phyloP scores from a whole-genome alignment of 1,140 invertebrate genomes.

The Eubasilissa regina region DNA sequence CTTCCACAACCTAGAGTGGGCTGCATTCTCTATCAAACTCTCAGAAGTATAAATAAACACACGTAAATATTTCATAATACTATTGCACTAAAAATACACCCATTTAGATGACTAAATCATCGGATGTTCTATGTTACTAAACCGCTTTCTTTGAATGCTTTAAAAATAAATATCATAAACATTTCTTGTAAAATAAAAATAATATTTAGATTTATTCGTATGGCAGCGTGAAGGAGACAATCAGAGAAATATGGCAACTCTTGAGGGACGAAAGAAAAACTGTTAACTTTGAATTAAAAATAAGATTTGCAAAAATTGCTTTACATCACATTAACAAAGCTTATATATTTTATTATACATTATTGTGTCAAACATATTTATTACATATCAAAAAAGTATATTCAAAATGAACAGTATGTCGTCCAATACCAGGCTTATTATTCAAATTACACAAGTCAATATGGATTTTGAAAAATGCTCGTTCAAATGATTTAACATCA shows the following conservation, averaged over 20 bases:
- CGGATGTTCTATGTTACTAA: background rate
- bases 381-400: no score
- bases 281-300: background rate
- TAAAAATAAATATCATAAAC: background rate
- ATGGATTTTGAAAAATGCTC: no score
- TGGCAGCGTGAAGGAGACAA: constrained; percentile 30
- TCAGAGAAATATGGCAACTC: constrained; percentile 20
- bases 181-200: constrained; percentile 8
- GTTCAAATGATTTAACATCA: no score
- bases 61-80: constrained; percentile 32
- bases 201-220: constrained; percentile 30
- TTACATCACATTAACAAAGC: no score
- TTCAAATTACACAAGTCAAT: no score
- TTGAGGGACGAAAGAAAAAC: no score
- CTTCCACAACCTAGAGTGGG: background rate
- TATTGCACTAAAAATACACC: constrained; percentile 31
- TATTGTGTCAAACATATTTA: no score
- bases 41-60: constrained; percentile 2
- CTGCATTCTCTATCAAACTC: background rate
- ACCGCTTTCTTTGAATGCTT: constrained; percentile 16
- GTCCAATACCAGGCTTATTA: no score
- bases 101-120: background rate
- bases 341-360: no score
- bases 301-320: background rate
- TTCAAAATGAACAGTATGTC: no score